Base-by-base conservation (phyloP, 2,888 invertebrate species). In the Meteorus colon region DNA sequence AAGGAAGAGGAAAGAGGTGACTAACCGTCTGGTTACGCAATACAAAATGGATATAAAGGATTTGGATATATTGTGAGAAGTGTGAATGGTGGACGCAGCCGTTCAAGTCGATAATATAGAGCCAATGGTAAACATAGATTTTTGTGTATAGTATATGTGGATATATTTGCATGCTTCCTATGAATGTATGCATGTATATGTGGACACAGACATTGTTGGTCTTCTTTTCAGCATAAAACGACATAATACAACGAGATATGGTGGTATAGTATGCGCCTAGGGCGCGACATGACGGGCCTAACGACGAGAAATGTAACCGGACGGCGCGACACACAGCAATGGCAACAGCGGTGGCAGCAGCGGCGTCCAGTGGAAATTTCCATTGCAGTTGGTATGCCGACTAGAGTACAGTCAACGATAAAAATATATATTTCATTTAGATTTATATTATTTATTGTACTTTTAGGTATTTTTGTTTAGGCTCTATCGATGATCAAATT, bases 341-440 rank as follows among this genome's bases (percentile, higher is more conserved):
- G 82, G 81, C 82, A 81, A 82, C 84, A 85, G 82, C 83, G 82
- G 79, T 81, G 81, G 77, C 81, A 82, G 80, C 80, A 77, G 80
- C 82, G 79, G 83, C 80, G 82, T 82, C 81, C 82, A 85, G 85
- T 87, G 87, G 87, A 88, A 88, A 87, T 87, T 88, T 88, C 87
- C 87, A 87, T 85, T 87, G 85, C 86, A 87, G 87, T 87, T 87
- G 86, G 86, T 85, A 86, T 85, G 84, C 84, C 83, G 80, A 81
- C 80, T 80, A 81, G 79, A 75, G 87, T 87, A 87, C 87, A 88
- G 86, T 87, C 87, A 60, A 74, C 75, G 77, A 77, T 82, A 85
- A 87, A 87, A 86, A 80, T 80, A 78, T 59, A 60, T 27, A 45
- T 74, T 76, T 69, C 4, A 16, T 48, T 48, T 48, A 4, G 3